Percentiles rank a stretch among this genome's conserved stretches.
Conservation (phyloP, 2,888 invertebrate genomes). For the Heliconius hortense region DNA sequence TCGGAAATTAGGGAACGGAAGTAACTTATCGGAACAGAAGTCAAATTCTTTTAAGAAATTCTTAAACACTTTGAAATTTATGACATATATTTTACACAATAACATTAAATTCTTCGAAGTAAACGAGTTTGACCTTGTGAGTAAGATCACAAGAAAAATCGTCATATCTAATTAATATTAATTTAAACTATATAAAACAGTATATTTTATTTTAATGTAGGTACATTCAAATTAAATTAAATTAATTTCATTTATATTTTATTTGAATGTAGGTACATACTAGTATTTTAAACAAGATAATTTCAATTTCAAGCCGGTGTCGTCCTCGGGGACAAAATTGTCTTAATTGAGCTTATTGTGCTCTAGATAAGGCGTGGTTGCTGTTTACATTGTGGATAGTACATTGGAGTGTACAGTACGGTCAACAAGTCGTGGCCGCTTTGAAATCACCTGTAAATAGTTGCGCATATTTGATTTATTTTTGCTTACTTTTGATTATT, state of each 20-base stretch:
- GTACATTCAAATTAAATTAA: background rate
- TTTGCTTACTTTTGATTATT: too few species aligned
- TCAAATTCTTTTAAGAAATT: too few species aligned
- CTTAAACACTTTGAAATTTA: background rate
- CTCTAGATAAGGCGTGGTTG: slow-evolving; percentile 45
- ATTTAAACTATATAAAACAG: background rate
- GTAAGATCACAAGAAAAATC: background rate
- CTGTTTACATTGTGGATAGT: slow-evolving; percentile 29
- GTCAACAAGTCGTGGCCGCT: too few species aligned
- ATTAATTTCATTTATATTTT: too few species aligned
- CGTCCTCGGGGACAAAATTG: slow-evolving; percentile 15
- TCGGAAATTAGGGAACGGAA: too few species aligned
- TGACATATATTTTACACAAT: background rate
- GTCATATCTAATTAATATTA: background rate
- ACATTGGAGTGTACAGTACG: slow-evolving; percentile 14
- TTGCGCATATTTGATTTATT: too few species aligned
- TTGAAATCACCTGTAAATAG: too few species aligned
- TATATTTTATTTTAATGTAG: background rate
- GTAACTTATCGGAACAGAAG: too few species aligned
- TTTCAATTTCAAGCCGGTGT: slow-evolving; percentile 1
- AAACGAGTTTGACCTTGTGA: background rate
- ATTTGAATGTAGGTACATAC: background rate
- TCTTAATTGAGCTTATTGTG: slow-evolving; percentile 48
- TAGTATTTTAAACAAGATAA: slow-evolving; percentile 3
- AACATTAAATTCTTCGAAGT: background rate